Percentiles rank a stretch among this genome's conserved stretches.
Conservation (phyloP, 2,113 vertebrate species). For the Dicrurus megarhynchus region DNA sequence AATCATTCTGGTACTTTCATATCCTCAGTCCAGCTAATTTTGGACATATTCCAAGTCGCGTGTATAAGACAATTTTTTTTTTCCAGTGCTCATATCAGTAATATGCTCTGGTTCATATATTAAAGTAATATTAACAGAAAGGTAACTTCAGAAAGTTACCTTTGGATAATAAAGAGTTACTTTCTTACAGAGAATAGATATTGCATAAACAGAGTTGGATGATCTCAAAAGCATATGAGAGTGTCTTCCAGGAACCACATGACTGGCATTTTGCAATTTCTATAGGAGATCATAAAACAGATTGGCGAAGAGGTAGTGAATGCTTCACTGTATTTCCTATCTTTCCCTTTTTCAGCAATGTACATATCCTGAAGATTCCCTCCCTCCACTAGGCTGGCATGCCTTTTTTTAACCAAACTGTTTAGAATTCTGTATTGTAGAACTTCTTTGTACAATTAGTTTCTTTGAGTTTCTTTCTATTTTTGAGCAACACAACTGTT, state of each 20-base stretch:
- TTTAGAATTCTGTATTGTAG: background rate
- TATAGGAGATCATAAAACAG: background rate
- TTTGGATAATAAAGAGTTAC: background rate
- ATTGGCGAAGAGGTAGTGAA: background rate
- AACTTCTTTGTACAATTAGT: background rate
- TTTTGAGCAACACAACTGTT: background rate
- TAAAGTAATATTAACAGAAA: background rate
- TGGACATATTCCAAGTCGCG: background rate
- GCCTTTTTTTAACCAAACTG: background rate
- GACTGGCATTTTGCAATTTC: background rate
- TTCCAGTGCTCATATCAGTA: background rate
- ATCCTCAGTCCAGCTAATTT: background rate
- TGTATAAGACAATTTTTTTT: background rate
- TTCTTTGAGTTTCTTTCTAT: background rate
- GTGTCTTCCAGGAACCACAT: background rate
- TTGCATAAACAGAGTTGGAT: background rate
- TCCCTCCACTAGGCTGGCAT: accelerated
- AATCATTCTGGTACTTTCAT: background rate
- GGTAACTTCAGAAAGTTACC: background rate
- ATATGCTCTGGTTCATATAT: background rate
- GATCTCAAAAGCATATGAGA: background rate
- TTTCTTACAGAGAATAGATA: background rate
- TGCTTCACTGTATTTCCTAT: background rate
- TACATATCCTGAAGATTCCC: background rate
- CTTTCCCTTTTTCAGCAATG: background rate